Conservation (phyloP, 2,113 vertebrate genomes). For the Xenopus borealis region DNA sequence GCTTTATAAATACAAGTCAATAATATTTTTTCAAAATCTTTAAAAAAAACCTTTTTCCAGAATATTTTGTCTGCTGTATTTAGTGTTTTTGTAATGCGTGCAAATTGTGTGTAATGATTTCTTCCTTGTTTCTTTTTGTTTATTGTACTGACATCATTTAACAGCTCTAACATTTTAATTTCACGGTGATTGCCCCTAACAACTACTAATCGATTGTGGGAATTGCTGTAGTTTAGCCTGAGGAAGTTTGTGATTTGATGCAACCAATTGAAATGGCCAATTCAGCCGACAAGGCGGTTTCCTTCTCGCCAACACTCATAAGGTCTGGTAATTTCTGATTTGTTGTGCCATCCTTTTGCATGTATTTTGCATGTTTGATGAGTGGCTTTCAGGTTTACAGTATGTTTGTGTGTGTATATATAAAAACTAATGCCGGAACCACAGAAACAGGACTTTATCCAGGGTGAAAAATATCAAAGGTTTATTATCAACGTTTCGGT, state of each 20-base stretch:
- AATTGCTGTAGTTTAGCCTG: constrained; percentile 86
- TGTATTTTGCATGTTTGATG: constrained; percentile 36
- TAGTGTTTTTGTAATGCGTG: too few relatives aligned
- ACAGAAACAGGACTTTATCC: too few relatives aligned
- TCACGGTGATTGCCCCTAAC: constrained; percentile 74
- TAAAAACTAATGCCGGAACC: too few relatives aligned
- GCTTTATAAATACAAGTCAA: too few relatives aligned
- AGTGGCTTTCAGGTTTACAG: too few relatives aligned
- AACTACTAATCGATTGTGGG: constrained; percentile 82
- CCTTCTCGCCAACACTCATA: constrained; percentile 65
- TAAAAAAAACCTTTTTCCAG: not conserved
- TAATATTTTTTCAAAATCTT: too few relatives aligned
- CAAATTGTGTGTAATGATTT: constrained; percentile 11
- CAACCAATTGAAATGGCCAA: constrained; percentile 85
- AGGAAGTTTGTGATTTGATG: constrained; percentile 78
- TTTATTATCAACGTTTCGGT: too few relatives aligned
- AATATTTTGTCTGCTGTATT: not conserved
- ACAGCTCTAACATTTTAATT: constrained; percentile 74
- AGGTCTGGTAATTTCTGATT: constrained; percentile 77
- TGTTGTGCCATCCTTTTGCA: constrained; percentile 11
- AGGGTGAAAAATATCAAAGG: too few relatives aligned
- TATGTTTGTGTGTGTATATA: not conserved
- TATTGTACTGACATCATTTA: constrained; percentile 53
- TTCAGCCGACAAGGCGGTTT: constrained; percentile 64
- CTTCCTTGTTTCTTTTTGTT: constrained; percentile 44